Base-by-base conservation (phyloP, 2,797 vertebrate species). In the Argya squamiceps region DNA sequence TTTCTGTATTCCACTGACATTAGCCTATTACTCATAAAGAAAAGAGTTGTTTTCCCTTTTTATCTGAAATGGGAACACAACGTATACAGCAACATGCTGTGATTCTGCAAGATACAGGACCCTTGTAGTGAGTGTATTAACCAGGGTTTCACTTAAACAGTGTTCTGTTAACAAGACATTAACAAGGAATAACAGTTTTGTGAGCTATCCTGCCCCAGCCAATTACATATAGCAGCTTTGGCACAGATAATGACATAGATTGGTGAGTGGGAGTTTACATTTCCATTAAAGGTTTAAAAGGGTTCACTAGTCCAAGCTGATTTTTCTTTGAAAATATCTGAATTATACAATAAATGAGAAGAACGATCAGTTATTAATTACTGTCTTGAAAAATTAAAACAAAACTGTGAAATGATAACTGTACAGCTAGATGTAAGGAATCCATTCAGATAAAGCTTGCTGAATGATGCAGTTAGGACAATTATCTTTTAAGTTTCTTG, bases 321-420 rank as follows among this genome's bases (percentile, higher is more conserved):
- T 74, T 47, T 93, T 47, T 49, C 92, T 96, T 95, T 93, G 77
- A 91, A 94, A 84, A 88, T 65, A 43, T 86, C 52, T 96, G 47
- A 94, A 93, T 92, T 90, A 82, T 79, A 82, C 44, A 82, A 69
- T 19, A 92, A 92, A 88, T 62, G 50, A 73, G 43, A 71, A 84
- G 67, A 84, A 37, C 9, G 3, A 79, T 81, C 55, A 79, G 55
- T 81, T 96, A 92, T 92, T 94, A 95, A 53, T 76, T 87, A 62
- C 37, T 63, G 37, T 47, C 43, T 52, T 88, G 55, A 87, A 78
- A 94, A 88, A 84, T 81, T 88, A 59, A 90, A 92, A 63, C 4
- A 67, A 85, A 88, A 71, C 43, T 80, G 18, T 68, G 76, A 88
- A 68, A 39, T 64, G 3, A 37, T 43, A 80, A 49, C 41, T 55